Percentiles rank a stretch among this genome's conserved stretches.
Conservation (phyloP, 1,140 invertebrate genomes). For the Lepeophtheirus salmonis region DNA sequence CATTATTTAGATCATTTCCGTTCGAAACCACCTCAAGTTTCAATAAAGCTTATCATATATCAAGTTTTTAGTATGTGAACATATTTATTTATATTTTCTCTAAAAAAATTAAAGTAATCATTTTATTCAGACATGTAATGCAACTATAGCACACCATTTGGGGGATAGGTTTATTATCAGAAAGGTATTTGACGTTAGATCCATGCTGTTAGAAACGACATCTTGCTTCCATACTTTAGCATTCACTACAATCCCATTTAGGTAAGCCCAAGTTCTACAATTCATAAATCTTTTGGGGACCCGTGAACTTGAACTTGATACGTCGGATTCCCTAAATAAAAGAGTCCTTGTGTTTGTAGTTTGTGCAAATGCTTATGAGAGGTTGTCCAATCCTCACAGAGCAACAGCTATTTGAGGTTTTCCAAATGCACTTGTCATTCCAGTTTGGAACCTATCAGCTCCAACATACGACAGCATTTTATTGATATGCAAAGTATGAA, state of each 20-base stretch:
- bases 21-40: too few relatives aligned
- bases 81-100: too few relatives aligned
- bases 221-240: constrained; percentile 59
- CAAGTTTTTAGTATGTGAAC: too few relatives aligned
- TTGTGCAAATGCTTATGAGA: constrained; percentile 91
- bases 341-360: constrained; percentile 78
- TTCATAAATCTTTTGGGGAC: constrained; percentile 60
- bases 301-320: constrained; percentile 99
- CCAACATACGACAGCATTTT: constrained; percentile 99
- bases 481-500: constrained; percentile 92
- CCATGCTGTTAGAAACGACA: constrained; percentile 43
- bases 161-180: constrained; percentile 35
- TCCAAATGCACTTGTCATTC: constrained; percentile 98
- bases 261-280: constrained; percentile 72
- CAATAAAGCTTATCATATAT: too few relatives aligned
- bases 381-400: constrained; percentile 87
- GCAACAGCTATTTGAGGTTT: constrained; percentile 98
- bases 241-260: constrained; percentile 77
- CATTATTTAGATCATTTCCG: too few relatives aligned
- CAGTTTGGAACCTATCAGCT: constrained; percentile 99
- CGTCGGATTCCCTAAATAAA: constrained; percentile 84
- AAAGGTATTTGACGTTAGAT: constrained; percentile 35
- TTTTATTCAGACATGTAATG: too few relatives aligned
- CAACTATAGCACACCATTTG: constrained; percentile 30
- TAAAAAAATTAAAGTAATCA: too few relatives aligned